Evolutionary conservation across 2,113 vertebrate species (phyloP).

Genomic region (Pseudopipra pipra): DNA sequence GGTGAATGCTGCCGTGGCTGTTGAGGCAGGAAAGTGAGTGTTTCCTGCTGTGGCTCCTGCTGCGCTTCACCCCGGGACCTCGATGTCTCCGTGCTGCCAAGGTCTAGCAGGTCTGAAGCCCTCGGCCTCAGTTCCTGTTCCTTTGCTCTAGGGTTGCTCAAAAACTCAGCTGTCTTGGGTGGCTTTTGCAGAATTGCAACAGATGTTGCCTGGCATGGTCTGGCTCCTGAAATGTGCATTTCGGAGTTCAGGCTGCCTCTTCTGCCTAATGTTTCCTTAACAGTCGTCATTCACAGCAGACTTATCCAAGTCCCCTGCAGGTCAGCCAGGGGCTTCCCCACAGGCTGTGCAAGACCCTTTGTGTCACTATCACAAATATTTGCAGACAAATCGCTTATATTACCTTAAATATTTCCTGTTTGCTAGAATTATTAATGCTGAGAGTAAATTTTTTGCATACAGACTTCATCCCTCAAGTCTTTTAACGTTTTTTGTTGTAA

Average conservation of each 20-base stretch:
- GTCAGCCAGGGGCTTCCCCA: background rate
- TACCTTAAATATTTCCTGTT: background rate
- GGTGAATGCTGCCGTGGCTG: background rate
- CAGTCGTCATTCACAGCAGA: background rate
- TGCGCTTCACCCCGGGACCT: background rate
- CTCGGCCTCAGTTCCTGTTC: background rate
- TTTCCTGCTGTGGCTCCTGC: background rate
- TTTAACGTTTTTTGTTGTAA: background rate
- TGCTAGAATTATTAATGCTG: background rate
- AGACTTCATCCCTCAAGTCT: background rate
- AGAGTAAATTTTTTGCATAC: background rate
- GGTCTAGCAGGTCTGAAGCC: background rate
- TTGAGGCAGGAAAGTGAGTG: fast-evolving
- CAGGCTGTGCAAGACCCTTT: background rate
- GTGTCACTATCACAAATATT: background rate
- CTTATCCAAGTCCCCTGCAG: background rate
- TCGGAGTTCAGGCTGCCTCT: background rate
- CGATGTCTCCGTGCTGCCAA: fast-evolving
- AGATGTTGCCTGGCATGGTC: background rate
- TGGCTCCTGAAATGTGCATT: background rate
- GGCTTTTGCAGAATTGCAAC: background rate
- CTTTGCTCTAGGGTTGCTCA: background rate
- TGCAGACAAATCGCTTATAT: background rate
- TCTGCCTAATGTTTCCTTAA: background rate
- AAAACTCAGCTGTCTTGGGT: background rate